Conservation (phyloP, 2,888 invertebrate species). For the Parnassius smintheus region DNA sequence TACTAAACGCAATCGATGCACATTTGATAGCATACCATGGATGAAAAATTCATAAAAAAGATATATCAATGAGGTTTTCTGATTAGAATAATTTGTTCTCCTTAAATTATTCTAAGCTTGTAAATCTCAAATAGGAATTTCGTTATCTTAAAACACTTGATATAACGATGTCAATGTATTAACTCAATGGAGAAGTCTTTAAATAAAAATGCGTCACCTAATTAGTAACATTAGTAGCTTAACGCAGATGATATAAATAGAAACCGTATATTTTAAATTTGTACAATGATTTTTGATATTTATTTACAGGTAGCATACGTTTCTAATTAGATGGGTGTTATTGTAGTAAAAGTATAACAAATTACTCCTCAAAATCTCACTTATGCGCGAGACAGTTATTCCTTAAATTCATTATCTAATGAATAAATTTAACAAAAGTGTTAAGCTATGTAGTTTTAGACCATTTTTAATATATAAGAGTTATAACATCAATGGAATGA, state of each 20-base stretch:
- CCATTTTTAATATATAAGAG: conserved; percentile 7
- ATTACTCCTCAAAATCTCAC: no score
- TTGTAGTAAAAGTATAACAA: background rate
- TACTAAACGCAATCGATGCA: conserved; percentile 15
- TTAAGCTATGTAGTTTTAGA: conserved; percentile 7
- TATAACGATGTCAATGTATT: background rate
- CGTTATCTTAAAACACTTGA: background rate
- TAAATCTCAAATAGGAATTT: background rate
- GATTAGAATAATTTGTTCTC: no score
- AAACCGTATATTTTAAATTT: background rate
- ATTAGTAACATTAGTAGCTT: no score
- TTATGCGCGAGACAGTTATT: background rate
- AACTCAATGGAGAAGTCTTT: no score
- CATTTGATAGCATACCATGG: background rate
- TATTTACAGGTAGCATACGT: background rate
- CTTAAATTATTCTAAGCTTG: no score
- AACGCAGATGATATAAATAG: no score
- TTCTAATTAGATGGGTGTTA: conserved; percentile 9
- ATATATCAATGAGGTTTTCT: no score
- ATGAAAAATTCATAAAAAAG: background rate
- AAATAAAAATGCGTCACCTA: no score
- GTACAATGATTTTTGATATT: conserved; percentile 1
- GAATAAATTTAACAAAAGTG: conserved; percentile 3
- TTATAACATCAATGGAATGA: conserved; percentile 39
- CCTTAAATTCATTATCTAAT: conserved; percentile 8